Percentiles rank a stretch among this genome's conserved stretches.
phyloP scores from a whole-genome alignment of 2,113 vertebrate species.

The Montifringilla adamsi region DNA sequence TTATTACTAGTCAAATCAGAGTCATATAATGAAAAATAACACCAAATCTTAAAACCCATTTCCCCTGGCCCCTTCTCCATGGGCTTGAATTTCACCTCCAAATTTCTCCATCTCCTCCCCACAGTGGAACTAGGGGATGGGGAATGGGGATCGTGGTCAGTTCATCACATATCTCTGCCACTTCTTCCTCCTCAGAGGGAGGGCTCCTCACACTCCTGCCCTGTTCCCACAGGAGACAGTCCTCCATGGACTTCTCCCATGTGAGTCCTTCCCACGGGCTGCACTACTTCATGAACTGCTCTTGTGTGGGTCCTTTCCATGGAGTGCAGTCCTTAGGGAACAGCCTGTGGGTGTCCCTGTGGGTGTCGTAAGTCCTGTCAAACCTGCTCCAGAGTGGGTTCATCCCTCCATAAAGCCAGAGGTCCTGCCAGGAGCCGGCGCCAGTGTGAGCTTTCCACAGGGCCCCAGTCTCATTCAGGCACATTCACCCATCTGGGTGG shows the following conservation, averaged over 20 bases:
- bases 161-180: not conserved
- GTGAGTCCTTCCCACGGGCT: fast-evolving
- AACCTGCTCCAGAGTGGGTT: not conserved
- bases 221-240: not conserved
- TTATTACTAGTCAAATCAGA: not conserved
- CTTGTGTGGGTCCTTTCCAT: not conserved
- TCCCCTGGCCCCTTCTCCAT: fast-evolving
- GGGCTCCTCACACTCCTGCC: not conserved
- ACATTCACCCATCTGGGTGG: not conserved
- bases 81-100: not conserved
- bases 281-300: not conserved
- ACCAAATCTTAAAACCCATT: not conserved
- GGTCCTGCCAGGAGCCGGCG: not conserved
- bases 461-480: not conserved
- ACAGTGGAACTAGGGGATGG: fast-evolving
- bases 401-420: not conserved
- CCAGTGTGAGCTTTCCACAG: not conserved
- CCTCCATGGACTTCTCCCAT: not conserved
- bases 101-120: not conserved
- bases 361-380: not conserved
- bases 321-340: not conserved
- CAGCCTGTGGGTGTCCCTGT: not conserved
- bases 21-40: not conserved
- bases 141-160: not conserved
- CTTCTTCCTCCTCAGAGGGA: not conserved